Conservation (phyloP, 2,797 vertebrate species). For the Coreius guichenoti region DNA sequence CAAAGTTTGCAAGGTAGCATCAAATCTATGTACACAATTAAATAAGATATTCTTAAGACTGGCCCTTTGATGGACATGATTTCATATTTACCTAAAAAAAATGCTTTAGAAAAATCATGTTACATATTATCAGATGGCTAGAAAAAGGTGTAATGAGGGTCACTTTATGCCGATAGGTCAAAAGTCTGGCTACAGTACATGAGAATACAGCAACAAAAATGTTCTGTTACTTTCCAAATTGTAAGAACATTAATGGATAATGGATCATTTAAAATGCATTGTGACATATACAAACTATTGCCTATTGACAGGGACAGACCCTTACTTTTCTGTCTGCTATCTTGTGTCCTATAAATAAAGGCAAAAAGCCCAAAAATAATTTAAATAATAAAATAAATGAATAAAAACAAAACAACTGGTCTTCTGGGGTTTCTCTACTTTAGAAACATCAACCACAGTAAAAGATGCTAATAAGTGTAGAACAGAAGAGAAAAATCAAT, state of each 20-base stretch:
- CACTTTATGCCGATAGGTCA: not conserved
- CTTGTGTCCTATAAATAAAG: not conserved
- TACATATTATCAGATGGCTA: not conserved
- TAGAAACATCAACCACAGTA: constrained; percentile 8
- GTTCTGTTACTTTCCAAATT: not conserved
- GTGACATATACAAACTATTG: not conserved
- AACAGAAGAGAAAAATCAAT: not conserved
- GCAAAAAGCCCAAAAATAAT: not conserved
- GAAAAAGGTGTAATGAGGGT: not conserved
- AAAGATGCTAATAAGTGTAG: constrained; percentile 5
- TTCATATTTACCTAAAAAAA: not conserved
- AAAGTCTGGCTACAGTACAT: not conserved
- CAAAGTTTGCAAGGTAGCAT: not conserved
- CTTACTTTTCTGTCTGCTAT: not conserved
- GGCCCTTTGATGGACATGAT: not conserved
- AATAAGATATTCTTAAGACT: not conserved
- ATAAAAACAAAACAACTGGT: not conserved
- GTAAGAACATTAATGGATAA: not conserved
- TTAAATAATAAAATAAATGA: not conserved
- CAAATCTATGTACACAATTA: not conserved
- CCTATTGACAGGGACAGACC: not conserved
- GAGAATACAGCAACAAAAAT: not conserved
- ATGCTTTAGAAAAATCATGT: too few species aligned
- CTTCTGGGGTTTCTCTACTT: not conserved
- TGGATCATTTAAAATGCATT: not conserved